Evolutionary conservation across 2,113 vertebrate genomes (phyloP), one percentile per base, ranked within the genome.

Genomic region (Spermophilus dauricus): DNA sequence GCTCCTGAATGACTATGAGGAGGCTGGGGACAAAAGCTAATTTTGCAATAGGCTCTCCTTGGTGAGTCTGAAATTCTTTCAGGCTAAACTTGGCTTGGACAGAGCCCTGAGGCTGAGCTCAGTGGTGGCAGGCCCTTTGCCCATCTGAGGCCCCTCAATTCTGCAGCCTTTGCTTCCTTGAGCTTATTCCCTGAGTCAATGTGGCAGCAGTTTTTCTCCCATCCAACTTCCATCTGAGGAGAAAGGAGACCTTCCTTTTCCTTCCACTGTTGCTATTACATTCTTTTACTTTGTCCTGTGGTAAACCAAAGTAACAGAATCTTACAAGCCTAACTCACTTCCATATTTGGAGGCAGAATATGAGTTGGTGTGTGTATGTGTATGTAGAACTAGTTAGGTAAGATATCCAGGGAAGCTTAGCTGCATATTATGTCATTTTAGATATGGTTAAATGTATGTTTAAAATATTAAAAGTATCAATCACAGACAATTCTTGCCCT

Each of bases 71-170:
- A 73, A 45, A 18, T 10, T 67, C 48, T 80, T 89, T 26, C 7
- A 24, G 26, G 51, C 24, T 91, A 48, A 72, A n/a, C 3, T 22
- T 58, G 22, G 37, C 22, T 63, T 51, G 61, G 75, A 61, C 42
- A 30, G 91, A 94, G n/a, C 22, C 14, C 0, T 6, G 51, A 88
- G 51, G 42, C 73, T 70, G 61, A 45, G 20, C 32, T 4, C 6
- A 0, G 0, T 6, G 24, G 3, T 20, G 2, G 16, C 0, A 2
- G 8, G 22, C 22, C 10, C 11, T 51, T 61, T 4, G 2, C 32
- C 81, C 9, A 24, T 14, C 61, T 28, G 39, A 28, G 58, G 6
- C 7, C n/a, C 32, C n/a, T 16, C 12, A 85, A 63, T 13, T 63
- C 65, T 63, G 45, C 0, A 4, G 26, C 4, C 30, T 70, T 32